Base-by-base conservation (phyloP, 2,113 vertebrate species). In the Nothoprocta pentlandii region DNA sequence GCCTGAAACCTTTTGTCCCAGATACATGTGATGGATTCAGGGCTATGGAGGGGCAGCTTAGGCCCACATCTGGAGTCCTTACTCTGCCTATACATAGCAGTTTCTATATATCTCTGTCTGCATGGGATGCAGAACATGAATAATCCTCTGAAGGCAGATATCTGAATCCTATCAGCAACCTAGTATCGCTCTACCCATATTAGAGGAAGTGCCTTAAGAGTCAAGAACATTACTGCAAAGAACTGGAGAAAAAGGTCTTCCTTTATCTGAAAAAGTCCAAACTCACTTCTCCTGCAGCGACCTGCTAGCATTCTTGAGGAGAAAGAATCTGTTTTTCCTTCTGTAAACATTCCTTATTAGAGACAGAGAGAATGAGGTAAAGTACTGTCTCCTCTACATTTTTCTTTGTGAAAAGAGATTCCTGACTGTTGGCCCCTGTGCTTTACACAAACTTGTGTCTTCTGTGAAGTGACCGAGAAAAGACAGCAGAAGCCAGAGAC, bases 11-110 rank as follows among this genome's bases (percentile, higher is more conserved):
- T 9, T n/a, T 67, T 41, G 8, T 86, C 85, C 63, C 9, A 66
- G 28, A 21, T 88, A 36, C 14, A 21, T 0, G 0, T 49, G 20
- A 25, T 1, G 0, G 2, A 25, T 53, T 69, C 30, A 58, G 59
- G 12, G 12, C 28, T 91, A 47, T n/a, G 64, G 53, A 47, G 75
- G 30, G 6, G 22, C 12, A 56, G 10, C 9, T 14, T 4, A 49
- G 41, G 14, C 12, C 3, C 7, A 5, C 3, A 3, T 49, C 41
- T 59, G 22, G 21, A 76, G 41, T 64, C 25, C 44, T 36, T 82
- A 32, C 59, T 69, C 49, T 83, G 68, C 16, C 11, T 47, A 19
- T 83, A 41, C 14, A 2, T 11, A 77, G 15, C 11, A 20, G 17
- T 81, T 32, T 81, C 63, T 8, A 1, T 49, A 5, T 41, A 4